Percentiles rank a stretch among this genome's conserved stretches.
Conservation (phyloP, 2,113 vertebrate species). For the Elephas maximus region DNA sequence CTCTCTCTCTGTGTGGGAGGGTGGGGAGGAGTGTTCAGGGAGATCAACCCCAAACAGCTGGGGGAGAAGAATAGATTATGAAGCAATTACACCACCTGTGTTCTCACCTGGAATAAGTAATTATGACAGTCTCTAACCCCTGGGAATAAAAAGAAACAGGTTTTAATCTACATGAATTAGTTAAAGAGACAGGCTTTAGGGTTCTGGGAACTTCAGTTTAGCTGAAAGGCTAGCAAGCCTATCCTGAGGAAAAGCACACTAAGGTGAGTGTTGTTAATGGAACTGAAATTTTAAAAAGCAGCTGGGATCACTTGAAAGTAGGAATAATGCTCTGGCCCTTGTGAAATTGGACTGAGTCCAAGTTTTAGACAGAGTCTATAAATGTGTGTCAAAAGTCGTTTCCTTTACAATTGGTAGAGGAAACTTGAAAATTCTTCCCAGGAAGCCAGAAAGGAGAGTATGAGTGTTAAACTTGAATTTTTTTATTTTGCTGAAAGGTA, state of each 20-base stretch:
- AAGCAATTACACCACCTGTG: background rate
- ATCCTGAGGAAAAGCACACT: background rate
- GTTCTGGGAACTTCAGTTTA: background rate
- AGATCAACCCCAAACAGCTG: background rate
- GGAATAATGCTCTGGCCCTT: background rate
- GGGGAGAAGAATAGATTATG: background rate
- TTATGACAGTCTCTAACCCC: background rate
- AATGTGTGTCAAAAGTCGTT: background rate
- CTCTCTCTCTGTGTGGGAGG: background rate
- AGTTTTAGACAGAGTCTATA: background rate
- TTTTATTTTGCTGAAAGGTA: background rate
- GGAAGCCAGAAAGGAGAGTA: accelerated
- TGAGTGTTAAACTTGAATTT: background rate
- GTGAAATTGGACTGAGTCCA: background rate
- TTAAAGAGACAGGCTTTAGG: background rate
- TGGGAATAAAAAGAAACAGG: background rate
- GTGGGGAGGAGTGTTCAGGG: background rate
- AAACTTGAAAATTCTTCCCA: background rate
- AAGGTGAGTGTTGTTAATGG: background rate
- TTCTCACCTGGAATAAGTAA: background rate
- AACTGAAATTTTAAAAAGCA: background rate
- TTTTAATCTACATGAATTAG: background rate
- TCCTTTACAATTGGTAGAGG: background rate
- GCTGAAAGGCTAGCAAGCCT: background rate
- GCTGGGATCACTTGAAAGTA: background rate